Evolutionary conservation across 2,797 vertebrate genomes (phyloP).

Genomic region (Uromys caudimaculatus): DNA sequence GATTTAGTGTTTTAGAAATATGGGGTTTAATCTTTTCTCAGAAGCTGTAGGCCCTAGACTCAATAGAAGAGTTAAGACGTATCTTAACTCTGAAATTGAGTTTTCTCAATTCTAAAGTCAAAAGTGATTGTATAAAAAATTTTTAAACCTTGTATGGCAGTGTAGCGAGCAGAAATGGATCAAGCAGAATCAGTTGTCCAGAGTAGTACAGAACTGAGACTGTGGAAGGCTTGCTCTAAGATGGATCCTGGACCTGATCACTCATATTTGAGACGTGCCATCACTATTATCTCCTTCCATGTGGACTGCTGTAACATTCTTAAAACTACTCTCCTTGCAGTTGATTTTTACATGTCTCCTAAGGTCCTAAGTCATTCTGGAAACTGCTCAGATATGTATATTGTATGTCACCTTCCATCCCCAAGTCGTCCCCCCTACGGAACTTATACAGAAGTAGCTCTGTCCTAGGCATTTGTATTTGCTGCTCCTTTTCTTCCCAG

Average conservation of each 20-base stretch:
- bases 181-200: background rate
- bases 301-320: background rate
- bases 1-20: background rate
- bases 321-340: background rate
- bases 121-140: background rate
- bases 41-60: background rate
- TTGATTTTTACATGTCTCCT: background rate
- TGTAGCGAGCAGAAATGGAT: background rate
- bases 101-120: conserved; percentile 19
- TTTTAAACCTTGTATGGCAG: background rate
- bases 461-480: background rate
- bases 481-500: too few species aligned
- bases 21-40: background rate
- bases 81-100: background rate
- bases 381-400: background rate
- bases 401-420: background rate
- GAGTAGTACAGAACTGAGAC: rapidly evolving
- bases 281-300: background rate
- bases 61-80: background rate
- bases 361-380: background rate
- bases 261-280: background rate
- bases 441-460: rapidly evolving
- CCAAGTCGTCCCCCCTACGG: background rate
- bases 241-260: background rate
- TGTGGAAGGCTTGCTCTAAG: background rate